Percentiles rank a stretch among this genome's conserved stretches.
phyloP scores from a whole-genome alignment of 2,888 invertebrate genomes.

The Cerastoderma edule region DNA sequence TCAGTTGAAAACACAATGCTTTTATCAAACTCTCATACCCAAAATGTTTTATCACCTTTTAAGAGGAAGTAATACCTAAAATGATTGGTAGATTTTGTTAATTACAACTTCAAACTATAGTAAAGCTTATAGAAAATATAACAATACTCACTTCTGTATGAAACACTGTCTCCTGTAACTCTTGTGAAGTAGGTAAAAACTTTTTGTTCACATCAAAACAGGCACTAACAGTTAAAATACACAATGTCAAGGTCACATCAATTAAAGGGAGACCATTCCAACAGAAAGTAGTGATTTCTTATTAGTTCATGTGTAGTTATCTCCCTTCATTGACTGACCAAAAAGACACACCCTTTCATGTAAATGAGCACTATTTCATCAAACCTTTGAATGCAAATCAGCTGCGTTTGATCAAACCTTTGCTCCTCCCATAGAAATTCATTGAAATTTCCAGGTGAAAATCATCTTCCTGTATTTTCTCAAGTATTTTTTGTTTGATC shows the following conservation, averaged over 20 bases:
- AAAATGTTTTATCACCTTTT: constrained; percentile 11
- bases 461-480: too few relatives aligned
- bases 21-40: background rate
- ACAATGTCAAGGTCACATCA: constrained; percentile 48
- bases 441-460: too few relatives aligned
- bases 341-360: too few relatives aligned
- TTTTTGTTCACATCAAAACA: constrained; percentile 42
- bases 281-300: background rate
- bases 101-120: background rate
- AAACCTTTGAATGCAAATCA: too few relatives aligned
- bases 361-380: too few relatives aligned
- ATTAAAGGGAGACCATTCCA: constrained; percentile 42
- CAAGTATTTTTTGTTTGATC: too few relatives aligned
- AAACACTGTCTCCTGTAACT: constrained; percentile 5
- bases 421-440: too few relatives aligned
- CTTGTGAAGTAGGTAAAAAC: constrained; percentile 32
- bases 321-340: too few relatives aligned
- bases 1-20: too few relatives aligned
- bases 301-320: constrained; percentile 21
- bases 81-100: background rate
- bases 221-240: constrained; percentile 26
- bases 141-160: constrained; percentile 34
- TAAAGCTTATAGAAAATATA: background rate
- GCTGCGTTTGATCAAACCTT: too few relatives aligned
- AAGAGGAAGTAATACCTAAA: background rate